These are phyloP conservation scores for Endotricha flammealis DNA, from an alignment of 2,888 invertebrate genomes.

Conservation along the genomic window DNA sequence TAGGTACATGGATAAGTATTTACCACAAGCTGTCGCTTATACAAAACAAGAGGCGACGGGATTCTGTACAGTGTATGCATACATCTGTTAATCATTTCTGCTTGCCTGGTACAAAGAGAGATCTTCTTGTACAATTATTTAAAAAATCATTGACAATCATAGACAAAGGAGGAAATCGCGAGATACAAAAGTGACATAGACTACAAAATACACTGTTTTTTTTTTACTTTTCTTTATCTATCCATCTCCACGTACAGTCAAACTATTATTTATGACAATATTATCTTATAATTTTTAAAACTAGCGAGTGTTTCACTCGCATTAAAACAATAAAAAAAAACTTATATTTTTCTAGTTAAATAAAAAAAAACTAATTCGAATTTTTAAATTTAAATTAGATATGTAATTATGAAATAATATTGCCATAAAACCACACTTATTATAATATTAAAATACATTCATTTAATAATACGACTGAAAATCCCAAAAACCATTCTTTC, in stretches of 20 bases:
- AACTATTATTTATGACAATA: neutral
- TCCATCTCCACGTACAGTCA: conserved; percentile 16
- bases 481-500: too few species aligned
- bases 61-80: too few species aligned
- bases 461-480: neutral
- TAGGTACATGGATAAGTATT: too few species aligned
- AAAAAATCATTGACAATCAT: conserved; percentile 3
- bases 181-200: conserved; percentile 29
- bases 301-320: too few species aligned
- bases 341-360: too few species aligned
- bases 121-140: neutral
- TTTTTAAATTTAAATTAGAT: too few species aligned
- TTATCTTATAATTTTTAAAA: neutral
- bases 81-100: too few species aligned
- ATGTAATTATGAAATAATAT: neutral
- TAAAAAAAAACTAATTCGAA: too few species aligned
- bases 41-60: too few species aligned
- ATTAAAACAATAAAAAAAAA: too few species aligned
- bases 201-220: conserved; percentile 19
- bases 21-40: too few species aligned
- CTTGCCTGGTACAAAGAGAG: too few species aligned
- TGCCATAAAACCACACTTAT: neutral
- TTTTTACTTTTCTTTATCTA: conserved; percentile 16
- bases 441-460: neutral
- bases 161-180: conserved; percentile 14